Conservation (phyloP, 1,140 invertebrate genomes). For the Uloborus diversus region DNA sequence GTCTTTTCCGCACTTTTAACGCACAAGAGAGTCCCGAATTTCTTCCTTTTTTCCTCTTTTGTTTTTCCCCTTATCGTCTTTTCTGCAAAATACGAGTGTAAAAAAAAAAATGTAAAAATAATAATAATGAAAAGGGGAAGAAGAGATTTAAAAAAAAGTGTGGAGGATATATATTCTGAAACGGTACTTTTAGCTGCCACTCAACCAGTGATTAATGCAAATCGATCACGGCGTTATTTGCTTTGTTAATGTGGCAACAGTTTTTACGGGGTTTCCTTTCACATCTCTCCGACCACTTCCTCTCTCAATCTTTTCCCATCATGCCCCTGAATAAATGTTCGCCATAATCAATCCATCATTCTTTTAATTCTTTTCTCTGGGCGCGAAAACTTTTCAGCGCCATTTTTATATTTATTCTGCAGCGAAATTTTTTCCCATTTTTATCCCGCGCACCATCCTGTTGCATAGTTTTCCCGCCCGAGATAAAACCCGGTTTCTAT, state of each 20-base stretch:
- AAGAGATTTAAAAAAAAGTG: too few species aligned
- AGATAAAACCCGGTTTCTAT: neutral
- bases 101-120: slow-evolving; percentile 23
- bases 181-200: slow-evolving; percentile 50
- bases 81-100: neutral
- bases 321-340: slow-evolving; percentile 53
- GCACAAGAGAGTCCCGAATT: slow-evolving; percentile 48
- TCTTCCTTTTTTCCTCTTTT: neutral
- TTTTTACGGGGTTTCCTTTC: slow-evolving; percentile 43
- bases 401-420: slow-evolving; percentile 30
- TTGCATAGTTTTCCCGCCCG: neutral
- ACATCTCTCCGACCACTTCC: slow-evolving; percentile 12
- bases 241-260: slow-evolving; percentile 55
- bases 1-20: slow-evolving; percentile 37
- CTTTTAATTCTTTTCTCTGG: slow-evolving; percentile 21
- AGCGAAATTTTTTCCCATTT: neutral
- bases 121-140: neutral
- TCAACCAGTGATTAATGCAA: slow-evolving; percentile 52
- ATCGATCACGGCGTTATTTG: slow-evolving; percentile 53
- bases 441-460: neutral
- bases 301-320: slow-evolving; percentile 48
- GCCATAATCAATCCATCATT: slow-evolving; percentile 54
- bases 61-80: slow-evolving; percentile 22
- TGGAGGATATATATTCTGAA: slow-evolving; percentile 5
- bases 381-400: slow-evolving; percentile 28